A percentile compares a stretch with the other conserved stretches of the same genome.
These are phyloP conservation scores for Acrobasis repandana DNA, from an alignment of 2,888 invertebrate species.

Conservation along the genomic window DNA sequence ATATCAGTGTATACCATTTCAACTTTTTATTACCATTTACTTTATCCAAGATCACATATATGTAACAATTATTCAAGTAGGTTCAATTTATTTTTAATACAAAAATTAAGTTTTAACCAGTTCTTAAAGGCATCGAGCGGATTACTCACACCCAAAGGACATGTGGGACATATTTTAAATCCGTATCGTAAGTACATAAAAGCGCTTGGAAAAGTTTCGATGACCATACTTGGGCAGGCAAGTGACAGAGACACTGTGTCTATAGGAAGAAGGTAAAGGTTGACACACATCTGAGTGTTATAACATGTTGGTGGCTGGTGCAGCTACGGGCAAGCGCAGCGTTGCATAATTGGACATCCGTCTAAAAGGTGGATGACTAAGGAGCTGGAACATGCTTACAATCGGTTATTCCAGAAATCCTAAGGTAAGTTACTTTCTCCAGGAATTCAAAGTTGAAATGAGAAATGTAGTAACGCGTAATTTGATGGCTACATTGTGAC, in stretches of 20 bases:
- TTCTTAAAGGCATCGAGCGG: not conserved
- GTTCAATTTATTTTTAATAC: not conserved
- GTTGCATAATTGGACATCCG: no score
- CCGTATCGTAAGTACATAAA: constrained; percentile 17
- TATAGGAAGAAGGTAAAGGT: not conserved
- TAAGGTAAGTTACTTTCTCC: no score
- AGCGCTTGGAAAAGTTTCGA: constrained; percentile 9
- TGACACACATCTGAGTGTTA: not conserved
- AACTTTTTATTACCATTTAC: no score
- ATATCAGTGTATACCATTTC: no score
- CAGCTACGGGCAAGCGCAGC: no score
- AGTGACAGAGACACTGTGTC: constrained; percentile 1
- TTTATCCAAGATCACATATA: not conserved
- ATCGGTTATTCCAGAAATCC: no score
- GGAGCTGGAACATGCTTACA: no score
- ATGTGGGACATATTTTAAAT: constrained; percentile 10
- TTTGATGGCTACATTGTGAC: no score
- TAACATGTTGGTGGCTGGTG: no score
- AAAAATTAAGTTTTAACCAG: not conserved
- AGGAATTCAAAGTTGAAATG: no score
- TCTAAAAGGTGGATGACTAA: no score
- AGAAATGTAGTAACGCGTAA: no score
- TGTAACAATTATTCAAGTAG: not conserved
- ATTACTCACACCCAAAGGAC: constrained; percentile 3
- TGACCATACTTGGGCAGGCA: constrained; percentile 9